These are phyloP conservation scores for Eretmochelys imbricata DNA, from an alignment of 2,113 vertebrate genomes.

Conservation along the genomic window DNA sequence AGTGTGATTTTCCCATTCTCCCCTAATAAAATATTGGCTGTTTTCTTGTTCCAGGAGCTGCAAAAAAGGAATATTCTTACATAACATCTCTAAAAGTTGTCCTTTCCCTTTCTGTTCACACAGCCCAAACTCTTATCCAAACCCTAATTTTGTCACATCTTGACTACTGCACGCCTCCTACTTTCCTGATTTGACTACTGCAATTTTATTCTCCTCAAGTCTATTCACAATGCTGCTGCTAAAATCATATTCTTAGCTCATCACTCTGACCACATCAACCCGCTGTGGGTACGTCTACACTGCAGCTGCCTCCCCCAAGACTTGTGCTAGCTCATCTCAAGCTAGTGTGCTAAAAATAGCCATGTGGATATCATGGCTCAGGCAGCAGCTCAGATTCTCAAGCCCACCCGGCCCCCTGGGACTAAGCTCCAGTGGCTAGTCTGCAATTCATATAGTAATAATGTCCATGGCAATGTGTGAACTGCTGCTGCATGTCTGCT, in stretches of 20 bases:
- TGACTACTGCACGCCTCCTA: not conserved
- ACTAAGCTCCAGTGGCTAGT: not conserved
- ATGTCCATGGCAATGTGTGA: not conserved
- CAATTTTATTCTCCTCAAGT: not conserved
- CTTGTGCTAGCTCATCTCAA: not conserved
- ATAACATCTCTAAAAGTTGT: not conserved
- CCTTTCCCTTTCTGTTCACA: not conserved
- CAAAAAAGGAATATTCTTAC: not conserved
- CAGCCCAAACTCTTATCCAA: not conserved
- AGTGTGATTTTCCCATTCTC: not conserved
- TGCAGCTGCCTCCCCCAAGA: not conserved
- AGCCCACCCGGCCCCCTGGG: not conserved
- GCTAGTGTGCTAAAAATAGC: not conserved
- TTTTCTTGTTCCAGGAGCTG: not conserved
- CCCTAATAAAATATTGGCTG: not conserved
- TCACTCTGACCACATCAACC: constrained; percentile 7
- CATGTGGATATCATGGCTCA: not conserved
- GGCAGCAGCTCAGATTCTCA: not conserved
- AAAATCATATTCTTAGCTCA: not conserved
- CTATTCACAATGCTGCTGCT: not conserved
- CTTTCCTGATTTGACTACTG: not conserved
- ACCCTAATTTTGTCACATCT: not conserved
- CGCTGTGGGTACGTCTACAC: constrained; percentile 16
- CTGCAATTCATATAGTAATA: not conserved
- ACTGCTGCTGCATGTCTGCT: not conserved